These are phyloP conservation scores for Apamea monoglypha DNA, from an alignment of 2,888 invertebrate species.

Conservation along the genomic window DNA sequence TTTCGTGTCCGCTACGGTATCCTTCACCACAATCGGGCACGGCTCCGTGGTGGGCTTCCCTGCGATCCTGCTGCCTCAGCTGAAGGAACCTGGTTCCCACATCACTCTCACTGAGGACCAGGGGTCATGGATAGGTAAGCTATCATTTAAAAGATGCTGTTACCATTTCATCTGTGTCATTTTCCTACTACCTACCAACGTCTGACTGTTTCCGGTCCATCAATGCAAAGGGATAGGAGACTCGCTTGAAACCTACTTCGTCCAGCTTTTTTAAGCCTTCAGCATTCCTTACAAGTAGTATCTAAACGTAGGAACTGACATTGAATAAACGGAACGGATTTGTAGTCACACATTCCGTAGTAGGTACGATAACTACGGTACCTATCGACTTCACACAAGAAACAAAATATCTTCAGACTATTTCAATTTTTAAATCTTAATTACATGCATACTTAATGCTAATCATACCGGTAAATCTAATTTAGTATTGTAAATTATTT, in stretches of 20 bases:
- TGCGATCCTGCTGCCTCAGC: constrained; percentile 90
- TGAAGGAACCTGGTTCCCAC: constrained; percentile 75
- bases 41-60: constrained; percentile 87
- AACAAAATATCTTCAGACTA: background rate
- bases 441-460: background rate
- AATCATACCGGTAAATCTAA: background rate
- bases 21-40: constrained; percentile 76
- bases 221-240: background rate
- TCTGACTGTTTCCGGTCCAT: background rate
- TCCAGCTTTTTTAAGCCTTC: background rate
- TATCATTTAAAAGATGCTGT: background rate
- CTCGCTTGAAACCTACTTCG: background rate
- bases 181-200: background rate
- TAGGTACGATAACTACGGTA: too few relatives aligned
- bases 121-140: constrained; percentile 84
- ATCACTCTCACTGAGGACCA: constrained; percentile 78
- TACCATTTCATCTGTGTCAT: too few relatives aligned
- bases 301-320: background rate
- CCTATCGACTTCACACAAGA: background rate
- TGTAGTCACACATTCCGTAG: too few relatives aligned
- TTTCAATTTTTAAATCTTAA: background rate
- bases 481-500: background rate
- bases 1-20: constrained; percentile 77
- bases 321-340: background rate
- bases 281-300: background rate